These are phyloP conservation scores for Sarcophilus harrisii DNA, from an alignment of 2,797 vertebrate genomes.

Conservation along the genomic window DNA sequence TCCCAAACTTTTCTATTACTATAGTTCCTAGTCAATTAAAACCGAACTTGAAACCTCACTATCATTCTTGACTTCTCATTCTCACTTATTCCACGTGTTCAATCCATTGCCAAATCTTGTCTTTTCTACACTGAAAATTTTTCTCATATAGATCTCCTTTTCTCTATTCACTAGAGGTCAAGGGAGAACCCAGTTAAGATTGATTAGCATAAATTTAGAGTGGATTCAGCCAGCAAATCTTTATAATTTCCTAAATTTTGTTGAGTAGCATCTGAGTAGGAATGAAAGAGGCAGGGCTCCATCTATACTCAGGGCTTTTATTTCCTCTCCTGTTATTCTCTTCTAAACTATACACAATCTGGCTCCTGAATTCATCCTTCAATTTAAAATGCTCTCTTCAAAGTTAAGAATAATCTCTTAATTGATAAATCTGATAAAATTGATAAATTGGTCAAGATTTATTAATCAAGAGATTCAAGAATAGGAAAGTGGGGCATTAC, in stretches of 20 bases:
- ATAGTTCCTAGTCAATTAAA: background rate
- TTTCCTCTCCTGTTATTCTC: too few species aligned
- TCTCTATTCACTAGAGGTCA: background rate
- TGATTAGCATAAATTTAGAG: background rate
- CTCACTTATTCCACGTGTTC: background rate
- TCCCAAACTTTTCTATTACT: background rate
- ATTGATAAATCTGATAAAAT: too few species aligned
- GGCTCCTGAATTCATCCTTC: too few species aligned
- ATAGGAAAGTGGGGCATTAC: background rate
- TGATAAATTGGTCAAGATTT: too few species aligned
- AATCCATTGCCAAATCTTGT: background rate
- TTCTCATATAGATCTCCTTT: background rate
- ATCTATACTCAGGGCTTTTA: too few species aligned
- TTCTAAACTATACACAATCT: too few species aligned
- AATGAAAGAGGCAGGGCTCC: background rate
- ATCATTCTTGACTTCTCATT: background rate
- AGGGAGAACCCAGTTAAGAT: background rate
- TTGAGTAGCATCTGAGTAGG: background rate
- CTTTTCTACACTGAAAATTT: background rate
- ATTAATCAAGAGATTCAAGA: background rate
- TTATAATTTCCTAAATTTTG: background rate
- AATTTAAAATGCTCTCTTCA: too few species aligned
- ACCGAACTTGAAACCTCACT: background rate
- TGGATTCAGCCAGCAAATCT: background rate
- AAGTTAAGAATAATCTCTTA: too few species aligned